Evolutionary conservation across 2,113 vertebrate species (phyloP).

Genomic region (Condylura cristata): DNA sequence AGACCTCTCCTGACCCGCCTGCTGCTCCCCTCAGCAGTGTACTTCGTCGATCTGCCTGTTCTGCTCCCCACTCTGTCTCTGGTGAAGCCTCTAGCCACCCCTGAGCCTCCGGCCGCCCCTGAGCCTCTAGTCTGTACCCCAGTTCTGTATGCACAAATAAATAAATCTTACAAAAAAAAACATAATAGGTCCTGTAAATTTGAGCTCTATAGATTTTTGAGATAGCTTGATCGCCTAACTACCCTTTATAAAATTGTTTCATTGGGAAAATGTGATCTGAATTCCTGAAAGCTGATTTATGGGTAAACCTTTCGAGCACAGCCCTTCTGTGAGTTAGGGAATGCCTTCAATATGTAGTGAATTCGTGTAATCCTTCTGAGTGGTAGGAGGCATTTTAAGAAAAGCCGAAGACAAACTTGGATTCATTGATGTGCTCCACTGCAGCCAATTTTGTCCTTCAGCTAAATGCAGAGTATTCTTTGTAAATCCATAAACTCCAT

Average conservation of each 20-base stretch:
- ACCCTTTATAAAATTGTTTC: conserved; percentile 31
- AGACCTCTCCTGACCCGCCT: too few species aligned
- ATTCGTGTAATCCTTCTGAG: background rate
- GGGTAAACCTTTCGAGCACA: background rate
- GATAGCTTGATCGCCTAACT: background rate
- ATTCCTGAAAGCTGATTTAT: background rate
- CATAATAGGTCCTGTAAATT: background rate
- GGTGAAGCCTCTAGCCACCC: too few species aligned
- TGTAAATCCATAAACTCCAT: background rate
- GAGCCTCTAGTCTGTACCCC: too few species aligned
- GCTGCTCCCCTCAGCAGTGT: too few species aligned
- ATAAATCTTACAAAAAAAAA: too few species aligned
- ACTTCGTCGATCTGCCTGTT: too few species aligned
- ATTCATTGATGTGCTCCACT: background rate
- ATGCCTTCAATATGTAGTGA: background rate
- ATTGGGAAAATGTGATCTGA: conserved; percentile 1
- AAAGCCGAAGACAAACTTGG: conserved; percentile 26
- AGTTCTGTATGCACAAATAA: too few species aligned
- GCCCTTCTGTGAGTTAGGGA: background rate
- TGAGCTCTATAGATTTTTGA: background rate
- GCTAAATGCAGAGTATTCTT: conserved; percentile 4
- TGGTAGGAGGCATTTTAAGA: background rate
- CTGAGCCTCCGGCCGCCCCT: too few species aligned
- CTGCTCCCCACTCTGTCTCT: too few species aligned
- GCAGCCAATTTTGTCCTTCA: conserved; percentile 10